Conservation (phyloP, 2,797 vertebrate genomes). For the Gymnocypris eckloni region DNA sequence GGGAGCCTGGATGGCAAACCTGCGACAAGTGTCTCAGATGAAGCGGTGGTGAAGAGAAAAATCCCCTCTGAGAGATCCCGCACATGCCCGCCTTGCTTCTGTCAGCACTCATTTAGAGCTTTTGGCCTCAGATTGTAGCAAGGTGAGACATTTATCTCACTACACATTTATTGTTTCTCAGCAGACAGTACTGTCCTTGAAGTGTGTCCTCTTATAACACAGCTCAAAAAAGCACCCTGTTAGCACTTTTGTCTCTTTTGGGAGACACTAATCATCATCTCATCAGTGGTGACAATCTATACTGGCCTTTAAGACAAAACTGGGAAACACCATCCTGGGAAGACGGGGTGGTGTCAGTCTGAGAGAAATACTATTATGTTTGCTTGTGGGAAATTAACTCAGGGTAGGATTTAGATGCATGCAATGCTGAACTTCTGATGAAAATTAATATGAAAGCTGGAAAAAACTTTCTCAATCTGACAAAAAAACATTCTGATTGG, state of each 20-base stretch:
- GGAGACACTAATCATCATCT: not conserved
- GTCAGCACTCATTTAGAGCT: slow-evolving; percentile 61
- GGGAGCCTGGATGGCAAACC: slow-evolving; percentile 41
- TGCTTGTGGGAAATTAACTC: not conserved
- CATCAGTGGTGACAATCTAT: slow-evolving; percentile 8
- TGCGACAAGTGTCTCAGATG: slow-evolving; percentile 49
- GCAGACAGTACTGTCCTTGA: slow-evolving; percentile 58
- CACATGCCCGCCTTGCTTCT: slow-evolving; percentile 58
- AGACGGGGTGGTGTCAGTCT: not conserved
- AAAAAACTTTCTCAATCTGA: not conserved
- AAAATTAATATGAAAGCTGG: not conserved
- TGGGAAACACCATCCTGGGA: not conserved
- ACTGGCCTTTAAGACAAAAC: slow-evolving; percentile 20
- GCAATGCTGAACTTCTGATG: no score
- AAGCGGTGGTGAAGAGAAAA: slow-evolving; percentile 50
- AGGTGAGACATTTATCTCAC: slow-evolving; percentile 55
- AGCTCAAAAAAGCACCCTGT: slow-evolving; percentile 69
- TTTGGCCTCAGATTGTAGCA: slow-evolving; percentile 47
- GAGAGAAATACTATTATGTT: not conserved
- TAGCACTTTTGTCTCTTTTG: slow-evolving; percentile 60
- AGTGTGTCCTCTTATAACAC: slow-evolving; percentile 75
- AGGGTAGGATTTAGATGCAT: not conserved
- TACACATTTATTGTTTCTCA: slow-evolving; percentile 53
- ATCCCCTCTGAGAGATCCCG: slow-evolving; percentile 50
- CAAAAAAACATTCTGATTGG: not conserved